Conservation (phyloP, 2,797 vertebrate species). For the Percopsis omiscomaycus region DNA sequence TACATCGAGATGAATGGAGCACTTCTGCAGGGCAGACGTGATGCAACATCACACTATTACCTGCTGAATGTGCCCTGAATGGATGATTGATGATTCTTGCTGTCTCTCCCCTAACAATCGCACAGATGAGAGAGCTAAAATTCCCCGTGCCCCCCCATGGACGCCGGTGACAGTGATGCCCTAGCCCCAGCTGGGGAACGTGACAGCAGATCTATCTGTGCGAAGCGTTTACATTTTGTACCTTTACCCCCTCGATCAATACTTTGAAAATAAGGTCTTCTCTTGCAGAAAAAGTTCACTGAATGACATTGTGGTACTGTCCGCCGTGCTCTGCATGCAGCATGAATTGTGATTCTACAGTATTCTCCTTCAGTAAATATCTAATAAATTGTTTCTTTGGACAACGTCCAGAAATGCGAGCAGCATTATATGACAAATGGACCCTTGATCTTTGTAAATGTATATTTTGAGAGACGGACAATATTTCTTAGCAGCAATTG, state of each 20-base stretch:
- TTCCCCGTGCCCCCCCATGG: constrained; percentile 41
- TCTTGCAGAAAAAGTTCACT: constrained; percentile 67
- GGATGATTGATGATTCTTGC: constrained; percentile 74
- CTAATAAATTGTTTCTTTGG: no score
- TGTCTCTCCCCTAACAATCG: constrained; percentile 62
- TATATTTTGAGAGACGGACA: no score
- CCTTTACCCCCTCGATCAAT: constrained; percentile 69
- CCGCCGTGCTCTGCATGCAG: not conserved
- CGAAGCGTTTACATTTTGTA: constrained; percentile 62
- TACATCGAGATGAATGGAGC: constrained; percentile 58
- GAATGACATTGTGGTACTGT: constrained; percentile 56
- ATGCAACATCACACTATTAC: constrained; percentile 69
- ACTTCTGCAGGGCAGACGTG: constrained; percentile 42
- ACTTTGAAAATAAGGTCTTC: constrained; percentile 70
- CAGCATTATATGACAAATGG: no score
- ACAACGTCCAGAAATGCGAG: no score
- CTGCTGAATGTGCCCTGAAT: constrained; percentile 66
- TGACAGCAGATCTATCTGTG: constrained; percentile 79
- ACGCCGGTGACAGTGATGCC: constrained; percentile 64
- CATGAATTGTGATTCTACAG: no score
- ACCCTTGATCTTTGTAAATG: not conserved
- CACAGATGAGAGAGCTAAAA: constrained; percentile 63
- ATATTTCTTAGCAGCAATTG: no score
- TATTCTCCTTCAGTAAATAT: no score
- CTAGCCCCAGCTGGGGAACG: constrained; percentile 43